These are phyloP conservation scores for Operophtera brumata DNA, from an alignment of 2,888 invertebrate species.

Conservation along the genomic window DNA sequence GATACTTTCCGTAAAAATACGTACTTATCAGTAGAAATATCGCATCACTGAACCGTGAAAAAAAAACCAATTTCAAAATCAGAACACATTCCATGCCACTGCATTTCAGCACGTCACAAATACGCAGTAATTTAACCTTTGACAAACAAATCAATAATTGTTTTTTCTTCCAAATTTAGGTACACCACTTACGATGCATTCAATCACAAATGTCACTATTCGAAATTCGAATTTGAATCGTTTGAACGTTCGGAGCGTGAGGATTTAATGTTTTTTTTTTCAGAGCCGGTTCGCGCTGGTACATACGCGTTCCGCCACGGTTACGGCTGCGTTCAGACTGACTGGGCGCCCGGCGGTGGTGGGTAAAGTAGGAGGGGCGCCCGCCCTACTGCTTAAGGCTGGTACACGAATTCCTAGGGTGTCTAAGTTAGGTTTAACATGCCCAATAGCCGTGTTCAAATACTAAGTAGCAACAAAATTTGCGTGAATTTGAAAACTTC, in stretches of 20 bases:
- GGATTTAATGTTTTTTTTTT: constrained; percentile 36
- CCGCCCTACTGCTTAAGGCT: constrained; percentile 47
- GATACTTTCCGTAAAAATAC: not conserved
- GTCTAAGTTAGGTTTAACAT: constrained; percentile 25
- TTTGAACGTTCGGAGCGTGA: constrained; percentile 19
- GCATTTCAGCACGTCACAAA: constrained; percentile 24
- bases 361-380: constrained; percentile 41
- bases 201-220: constrained; percentile 21
- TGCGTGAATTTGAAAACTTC: not conserved
- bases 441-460: not conserved
- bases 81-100: constrained; percentile 22
- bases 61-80: constrained; percentile 24
- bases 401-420: constrained; percentile 37
- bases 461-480: not conserved
- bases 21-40: constrained; percentile 1
- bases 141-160: constrained; percentile 15
- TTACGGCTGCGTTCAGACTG: constrained; percentile 48
- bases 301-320: constrained; percentile 39
- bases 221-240: constrained; percentile 33
- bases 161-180: constrained; percentile 20
- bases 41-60: constrained; percentile 25
- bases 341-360: constrained; percentile 32
- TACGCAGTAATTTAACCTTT: constrained; percentile 19
- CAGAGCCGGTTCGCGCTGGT: constrained; percentile 19
- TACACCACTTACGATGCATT: constrained; percentile 3